phyloP scores from a whole-genome alignment of 35 echinoderm and acorn worm species.

The Apostichopus japonicus region DNA sequence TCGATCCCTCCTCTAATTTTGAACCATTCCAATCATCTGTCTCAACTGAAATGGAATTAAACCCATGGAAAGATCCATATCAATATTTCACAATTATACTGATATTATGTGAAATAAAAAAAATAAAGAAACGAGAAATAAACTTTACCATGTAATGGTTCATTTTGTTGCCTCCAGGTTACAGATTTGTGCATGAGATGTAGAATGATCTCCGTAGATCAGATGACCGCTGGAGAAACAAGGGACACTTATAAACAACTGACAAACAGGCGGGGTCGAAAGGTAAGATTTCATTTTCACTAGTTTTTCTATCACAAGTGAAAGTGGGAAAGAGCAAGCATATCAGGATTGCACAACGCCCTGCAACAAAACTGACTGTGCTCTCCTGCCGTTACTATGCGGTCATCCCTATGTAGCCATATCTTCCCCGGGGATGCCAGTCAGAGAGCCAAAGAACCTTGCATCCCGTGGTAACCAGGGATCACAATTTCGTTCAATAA shows the following conservation, averaged over 20 bases:
- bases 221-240: slow-evolving; percentile 72
- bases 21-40: no score
- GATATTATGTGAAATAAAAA: no score
- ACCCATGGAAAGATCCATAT: no score
- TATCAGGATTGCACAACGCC: neutral
- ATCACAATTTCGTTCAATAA: no score
- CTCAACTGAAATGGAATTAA: no score
- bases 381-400: neutral
- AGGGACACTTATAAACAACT: slow-evolving; percentile 79
- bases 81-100: no score
- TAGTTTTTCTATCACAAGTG: neutral
- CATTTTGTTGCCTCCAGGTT: slow-evolving; percentile 37
- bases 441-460: no score
- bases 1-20: no score
- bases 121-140: no score
- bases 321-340: neutral
- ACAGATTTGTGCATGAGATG: slow-evolving; percentile 79
- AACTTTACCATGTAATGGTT: no score
- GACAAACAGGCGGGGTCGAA: slow-evolving; percentile 68
- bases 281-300: slow-evolving; percentile 39
- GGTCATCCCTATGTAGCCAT: neutral
- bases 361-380: neutral
- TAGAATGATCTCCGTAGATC: slow-evolving; percentile 95
- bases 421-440: no score
- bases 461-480: no score